phyloP scores from a whole-genome alignment of 2,888 invertebrate species.

The Odontocerum albicorne region DNA sequence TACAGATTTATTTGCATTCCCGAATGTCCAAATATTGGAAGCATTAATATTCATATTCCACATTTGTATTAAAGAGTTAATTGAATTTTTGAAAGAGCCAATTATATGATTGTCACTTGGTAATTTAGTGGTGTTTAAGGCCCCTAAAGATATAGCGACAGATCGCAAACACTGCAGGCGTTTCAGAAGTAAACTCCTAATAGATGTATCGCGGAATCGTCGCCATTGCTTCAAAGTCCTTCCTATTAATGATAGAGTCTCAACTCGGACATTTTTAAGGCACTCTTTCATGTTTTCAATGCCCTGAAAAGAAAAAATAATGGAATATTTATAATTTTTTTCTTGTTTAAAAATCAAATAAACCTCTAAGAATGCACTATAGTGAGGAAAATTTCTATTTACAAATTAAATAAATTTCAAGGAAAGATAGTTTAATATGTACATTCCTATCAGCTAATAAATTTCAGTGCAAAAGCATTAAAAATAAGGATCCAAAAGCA shows the following conservation, averaged over 20 bases:
- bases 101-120: slow-evolving; percentile 22
- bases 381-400: no score
- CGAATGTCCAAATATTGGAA: not conserved
- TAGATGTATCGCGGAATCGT: slow-evolving; percentile 42
- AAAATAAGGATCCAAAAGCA: no score
- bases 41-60: slow-evolving; percentile 20
- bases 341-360: no score
- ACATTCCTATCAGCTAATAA: no score
- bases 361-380: no score
- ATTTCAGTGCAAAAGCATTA: no score
- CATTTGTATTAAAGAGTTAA: slow-evolving; percentile 18
- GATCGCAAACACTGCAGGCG: slow-evolving; percentile 50
- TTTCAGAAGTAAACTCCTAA: slow-evolving; percentile 46
- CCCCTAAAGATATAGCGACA: slow-evolving; percentile 47
- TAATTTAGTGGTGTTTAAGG: slow-evolving; percentile 46
- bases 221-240: slow-evolving; percentile 59
- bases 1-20: slow-evolving; percentile 7
- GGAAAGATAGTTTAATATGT: no score
- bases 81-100: slow-evolving; percentile 14
- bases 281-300: slow-evolving; percentile 49
- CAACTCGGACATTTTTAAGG: slow-evolving; percentile 53
- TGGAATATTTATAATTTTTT: no score
- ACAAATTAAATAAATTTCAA: no score
- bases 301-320: slow-evolving; percentile 40
- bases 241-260: slow-evolving; percentile 54